phyloP scores from a whole-genome alignment of 2,888 invertebrate genomes.

The Lepidochrysops patricia region DNA sequence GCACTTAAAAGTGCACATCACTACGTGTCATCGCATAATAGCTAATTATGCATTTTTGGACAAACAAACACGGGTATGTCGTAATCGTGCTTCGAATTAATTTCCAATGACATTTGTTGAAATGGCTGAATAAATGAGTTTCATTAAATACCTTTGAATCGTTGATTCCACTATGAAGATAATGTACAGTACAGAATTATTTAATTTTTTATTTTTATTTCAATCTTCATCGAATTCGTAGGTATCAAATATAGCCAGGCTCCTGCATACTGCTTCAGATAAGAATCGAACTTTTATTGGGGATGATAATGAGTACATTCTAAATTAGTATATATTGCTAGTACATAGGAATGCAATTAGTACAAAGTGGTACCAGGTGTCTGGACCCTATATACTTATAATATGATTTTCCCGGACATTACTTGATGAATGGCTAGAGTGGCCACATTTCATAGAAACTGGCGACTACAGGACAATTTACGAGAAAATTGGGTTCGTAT shows the following conservation, averaged over 20 bases:
- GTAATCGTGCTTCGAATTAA: background rate
- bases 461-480: too few relatives aligned
- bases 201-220: too few relatives aligned
- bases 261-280: too few relatives aligned
- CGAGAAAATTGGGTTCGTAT: too few relatives aligned
- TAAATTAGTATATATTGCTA: background rate
- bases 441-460: background rate
- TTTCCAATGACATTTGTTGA: background rate
- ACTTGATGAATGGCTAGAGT: conserved; percentile 3
- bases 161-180: too few relatives aligned
- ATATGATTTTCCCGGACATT: conserved; percentile 7
- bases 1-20: background rate
- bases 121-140: background rate
- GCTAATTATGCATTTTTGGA: background rate
- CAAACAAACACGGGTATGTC: background rate
- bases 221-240: too few relatives aligned
- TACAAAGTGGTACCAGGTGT: background rate
- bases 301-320: background rate
- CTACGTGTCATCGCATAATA: background rate
- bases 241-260: too few relatives aligned
- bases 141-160: background rate
- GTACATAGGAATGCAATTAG: conserved; percentile 9
- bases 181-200: too few relatives aligned
- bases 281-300: background rate
- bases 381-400: background rate